These are phyloP conservation scores for Hyppa rectilinea DNA, from an alignment of 2,888 invertebrate species.

Conservation along the genomic window DNA sequence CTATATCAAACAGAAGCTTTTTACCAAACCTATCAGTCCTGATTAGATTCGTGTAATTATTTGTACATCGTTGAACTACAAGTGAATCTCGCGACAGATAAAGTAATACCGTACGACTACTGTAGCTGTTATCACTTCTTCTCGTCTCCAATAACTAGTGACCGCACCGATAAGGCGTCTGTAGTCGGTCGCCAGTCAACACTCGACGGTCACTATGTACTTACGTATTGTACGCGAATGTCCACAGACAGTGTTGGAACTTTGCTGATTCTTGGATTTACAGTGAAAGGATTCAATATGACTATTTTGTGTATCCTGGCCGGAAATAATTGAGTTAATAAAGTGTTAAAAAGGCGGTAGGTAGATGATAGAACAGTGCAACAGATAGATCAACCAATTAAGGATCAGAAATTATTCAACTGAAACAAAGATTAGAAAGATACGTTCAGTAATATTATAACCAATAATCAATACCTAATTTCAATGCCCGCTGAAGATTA, in stretches of 20 bases:
- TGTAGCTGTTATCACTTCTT: slow-evolving; percentile 68
- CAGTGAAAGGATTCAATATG: slow-evolving; percentile 41
- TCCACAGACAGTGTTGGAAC: slow-evolving; percentile 6
- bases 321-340: neutral
- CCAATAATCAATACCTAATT: too few relatives aligned
- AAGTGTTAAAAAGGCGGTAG: slow-evolving; percentile 3
- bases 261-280: slow-evolving; percentile 38
- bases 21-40: slow-evolving; percentile 33
- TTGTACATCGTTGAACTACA: slow-evolving; percentile 45
- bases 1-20: slow-evolving; percentile 40
- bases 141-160: slow-evolving; percentile 75
- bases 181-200: slow-evolving; percentile 66
- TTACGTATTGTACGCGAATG: slow-evolving; percentile 39
- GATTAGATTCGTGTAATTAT: slow-evolving; percentile 47
- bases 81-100: slow-evolving; percentile 68
- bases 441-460: neutral
- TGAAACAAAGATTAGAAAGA: neutral
- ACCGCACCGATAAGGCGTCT: slow-evolving; percentile 70
- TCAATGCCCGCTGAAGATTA: neutral
- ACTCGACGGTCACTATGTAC: slow-evolving; percentile 53
- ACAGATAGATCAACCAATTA: neutral
- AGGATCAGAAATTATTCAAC: neutral
- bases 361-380: neutral
- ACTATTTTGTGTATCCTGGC: neutral
- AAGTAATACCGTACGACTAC: slow-evolving; percentile 45